Evolutionary conservation across 2,113 vertebrate species (phyloP).

Genomic region (Gambusia holbrooki): DNA sequence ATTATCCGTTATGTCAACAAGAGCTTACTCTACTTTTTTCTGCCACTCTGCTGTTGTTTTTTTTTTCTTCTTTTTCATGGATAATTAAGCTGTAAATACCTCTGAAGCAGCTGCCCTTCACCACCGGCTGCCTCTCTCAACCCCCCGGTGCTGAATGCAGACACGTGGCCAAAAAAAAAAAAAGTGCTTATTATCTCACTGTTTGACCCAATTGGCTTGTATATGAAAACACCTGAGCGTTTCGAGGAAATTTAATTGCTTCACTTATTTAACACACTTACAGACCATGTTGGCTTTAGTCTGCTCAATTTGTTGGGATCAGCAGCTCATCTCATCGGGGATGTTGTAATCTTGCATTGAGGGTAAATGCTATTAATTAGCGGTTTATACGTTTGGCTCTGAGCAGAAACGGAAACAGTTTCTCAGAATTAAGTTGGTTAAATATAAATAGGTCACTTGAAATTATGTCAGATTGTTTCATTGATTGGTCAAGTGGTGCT

Average conservation of each 20-base stretch:
- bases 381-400: conserved; percentile 57
- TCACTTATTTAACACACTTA: conserved; percentile 76
- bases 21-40: conserved; percentile 25
- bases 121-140: not conserved
- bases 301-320: conserved; percentile 70
- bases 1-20: conserved; percentile 31
- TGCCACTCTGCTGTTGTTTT: conserved; percentile 53
- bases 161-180: conserved; percentile 21
- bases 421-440: conserved; percentile 21
- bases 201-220: conserved; percentile 68
- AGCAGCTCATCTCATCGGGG: conserved; percentile 59
- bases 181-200: conserved; percentile 51
- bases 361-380: conserved; percentile 79
- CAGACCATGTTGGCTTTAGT: conserved; percentile 66
- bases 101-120: not conserved
- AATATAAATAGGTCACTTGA: not conserved
- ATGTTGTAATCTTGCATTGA: conserved; percentile 63
- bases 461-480: not conserved
- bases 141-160: conserved; percentile 28
- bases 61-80: conserved; percentile 43
- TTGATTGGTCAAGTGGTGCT: not conserved
- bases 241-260: conserved; percentile 46
- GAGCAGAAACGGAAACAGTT: conserved; percentile 33
- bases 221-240: conserved; percentile 74
- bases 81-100: conserved; percentile 47